phyloP scores from a whole-genome alignment of 2,888 invertebrate genomes.

The Melinopterus prodromus region DNA sequence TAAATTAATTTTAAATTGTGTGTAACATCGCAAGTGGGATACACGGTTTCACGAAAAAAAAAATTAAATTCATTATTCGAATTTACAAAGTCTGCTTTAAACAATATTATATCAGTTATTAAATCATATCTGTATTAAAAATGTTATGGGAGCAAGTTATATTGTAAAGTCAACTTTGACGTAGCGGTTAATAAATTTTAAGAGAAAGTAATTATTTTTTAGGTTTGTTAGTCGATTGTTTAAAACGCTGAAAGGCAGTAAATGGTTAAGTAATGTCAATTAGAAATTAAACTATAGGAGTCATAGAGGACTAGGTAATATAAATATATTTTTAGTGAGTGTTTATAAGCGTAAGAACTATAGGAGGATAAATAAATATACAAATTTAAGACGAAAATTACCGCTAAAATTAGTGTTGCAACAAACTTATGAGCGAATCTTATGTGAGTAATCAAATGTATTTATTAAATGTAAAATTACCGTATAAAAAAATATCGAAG shows the following conservation, averaged over 20 bases:
- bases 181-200: background rate
- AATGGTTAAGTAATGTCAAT: conserved; percentile 25
- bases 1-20: no score
- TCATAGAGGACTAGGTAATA: conserved; percentile 12
- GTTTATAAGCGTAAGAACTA: conserved; percentile 8
- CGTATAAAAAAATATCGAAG: conserved; percentile 9
- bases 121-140: background rate
- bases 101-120: background rate
- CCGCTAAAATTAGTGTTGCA: conserved; percentile 9
- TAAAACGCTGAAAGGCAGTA: background rate
- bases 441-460: conserved; percentile 15
- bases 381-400: background rate
- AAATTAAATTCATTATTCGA: no score
- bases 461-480: background rate
- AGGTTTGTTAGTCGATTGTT: background rate
- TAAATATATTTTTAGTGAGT: conserved; percentile 30
- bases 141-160: background rate
- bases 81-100: no score
- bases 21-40: no score
- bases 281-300: conserved; percentile 19
- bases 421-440: conserved; percentile 29
- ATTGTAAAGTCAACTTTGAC: background rate
- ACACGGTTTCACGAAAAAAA: no score
- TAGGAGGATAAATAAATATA: background rate
- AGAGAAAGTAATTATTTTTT: background rate